A percentile compares a stretch with the other conserved stretches of the same genome.
phyloP scores from a whole-genome alignment of 1,140 invertebrate species.

The Seison nebaliae region DNA sequence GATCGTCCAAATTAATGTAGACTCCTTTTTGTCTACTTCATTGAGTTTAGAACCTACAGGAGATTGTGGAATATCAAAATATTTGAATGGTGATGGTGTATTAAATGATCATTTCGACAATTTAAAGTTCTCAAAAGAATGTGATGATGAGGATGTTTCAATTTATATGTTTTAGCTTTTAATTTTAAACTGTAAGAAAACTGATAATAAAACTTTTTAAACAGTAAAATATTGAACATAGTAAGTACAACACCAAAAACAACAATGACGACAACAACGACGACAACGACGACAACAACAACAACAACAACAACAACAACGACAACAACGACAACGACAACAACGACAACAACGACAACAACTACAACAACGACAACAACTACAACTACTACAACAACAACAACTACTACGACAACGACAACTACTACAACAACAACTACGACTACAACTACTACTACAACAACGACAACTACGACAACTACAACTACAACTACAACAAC shows the following conservation, averaged over 20 bases:
- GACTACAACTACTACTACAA: slow-evolving; percentile 3
- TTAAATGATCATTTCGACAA: too few species aligned
- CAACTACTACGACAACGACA: slow-evolving; percentile 3
- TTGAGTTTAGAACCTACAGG: too few species aligned
- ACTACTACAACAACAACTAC: background rate
- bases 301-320: background rate
- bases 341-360: background rate
- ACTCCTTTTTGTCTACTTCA: too few species aligned
- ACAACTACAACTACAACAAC: background rate
- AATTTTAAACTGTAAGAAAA: background rate
- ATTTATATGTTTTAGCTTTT: too few species aligned
- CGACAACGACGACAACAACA: background rate
- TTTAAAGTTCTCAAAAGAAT: too few species aligned
- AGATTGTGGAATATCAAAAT: too few species aligned
- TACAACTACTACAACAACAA: too few species aligned
- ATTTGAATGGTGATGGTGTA: too few species aligned
- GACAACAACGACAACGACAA: background rate
- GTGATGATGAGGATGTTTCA: too few species aligned
- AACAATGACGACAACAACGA: background rate
- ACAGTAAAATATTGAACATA: slow-evolving; percentile 1
- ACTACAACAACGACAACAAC: slow-evolving; percentile 4
- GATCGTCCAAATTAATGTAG: too few species aligned
- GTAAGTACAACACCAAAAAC: slow-evolving; percentile 1
- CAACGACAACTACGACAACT: too few species aligned
- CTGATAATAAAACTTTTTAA: background rate